A percentile compares a stretch with the other conserved stretches of the same genome.
phyloP scores from a whole-genome alignment of 1,140 invertebrate genomes.

The Zaprionus inermis region DNA sequence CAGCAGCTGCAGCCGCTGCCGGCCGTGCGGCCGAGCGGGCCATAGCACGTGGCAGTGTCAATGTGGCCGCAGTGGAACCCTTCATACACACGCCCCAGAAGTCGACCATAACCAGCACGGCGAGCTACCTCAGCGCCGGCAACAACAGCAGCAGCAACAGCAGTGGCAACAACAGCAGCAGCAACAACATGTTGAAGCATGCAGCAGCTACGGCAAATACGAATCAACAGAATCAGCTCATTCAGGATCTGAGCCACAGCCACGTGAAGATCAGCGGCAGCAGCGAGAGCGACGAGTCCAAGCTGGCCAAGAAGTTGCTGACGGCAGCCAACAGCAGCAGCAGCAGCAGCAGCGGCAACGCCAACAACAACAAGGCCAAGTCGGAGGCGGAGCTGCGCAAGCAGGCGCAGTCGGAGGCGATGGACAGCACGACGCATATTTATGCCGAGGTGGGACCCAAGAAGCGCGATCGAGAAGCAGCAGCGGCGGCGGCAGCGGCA shows the following conservation, averaged over 20 bases:
- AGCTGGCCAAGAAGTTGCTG: slow-evolving; percentile 79
- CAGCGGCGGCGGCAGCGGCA: slow-evolving; percentile 68
- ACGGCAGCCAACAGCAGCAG: slow-evolving; percentile 27
- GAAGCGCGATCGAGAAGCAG: slow-evolving; percentile 71
- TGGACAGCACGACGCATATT: slow-evolving; percentile 80
- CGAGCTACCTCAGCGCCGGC: slow-evolving; percentile 64
- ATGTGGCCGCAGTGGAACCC: slow-evolving; percentile 95
- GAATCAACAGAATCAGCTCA: slow-evolving; percentile 80
- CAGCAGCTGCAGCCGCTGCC: slow-evolving; percentile 67
- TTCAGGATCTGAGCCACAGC: slow-evolving; percentile 75
- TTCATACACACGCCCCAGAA: slow-evolving; percentile 92
- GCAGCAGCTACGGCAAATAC: slow-evolving; percentile 74
- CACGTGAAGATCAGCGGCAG: slow-evolving; percentile 59
- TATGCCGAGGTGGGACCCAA: slow-evolving; percentile 80
- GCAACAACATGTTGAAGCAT: slow-evolving; percentile 67
- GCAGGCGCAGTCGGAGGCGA: slow-evolving; percentile 62
- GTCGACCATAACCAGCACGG: slow-evolving; percentile 74
- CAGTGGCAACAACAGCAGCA: neutral
- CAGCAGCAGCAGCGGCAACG: slow-evolving; percentile 37
- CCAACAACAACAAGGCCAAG: slow-evolving; percentile 23
- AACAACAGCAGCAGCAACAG: neutral
- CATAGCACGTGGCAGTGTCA: slow-evolving; percentile 85
- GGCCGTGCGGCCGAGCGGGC: slow-evolving; percentile 61
- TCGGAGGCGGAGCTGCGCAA: slow-evolving; percentile 55
- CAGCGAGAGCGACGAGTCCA: slow-evolving; percentile 81